These are phyloP conservation scores for Ceyx melanurus DNA, from an alignment of 2,113 vertebrate genomes.

Conservation along the genomic window DNA sequence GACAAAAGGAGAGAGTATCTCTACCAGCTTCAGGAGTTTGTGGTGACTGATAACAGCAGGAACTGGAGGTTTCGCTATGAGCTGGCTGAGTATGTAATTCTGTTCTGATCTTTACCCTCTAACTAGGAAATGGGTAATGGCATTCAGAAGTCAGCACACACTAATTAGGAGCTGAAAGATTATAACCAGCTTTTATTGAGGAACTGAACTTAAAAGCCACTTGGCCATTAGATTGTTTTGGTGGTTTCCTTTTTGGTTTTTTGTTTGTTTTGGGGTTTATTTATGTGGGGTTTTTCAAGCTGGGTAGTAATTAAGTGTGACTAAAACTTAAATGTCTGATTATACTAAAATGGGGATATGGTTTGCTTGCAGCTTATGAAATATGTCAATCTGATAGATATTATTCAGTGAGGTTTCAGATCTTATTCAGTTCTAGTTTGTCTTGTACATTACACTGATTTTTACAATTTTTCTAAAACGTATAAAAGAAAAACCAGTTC, in stretches of 20 bases:
- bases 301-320: background rate
- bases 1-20: constrained; percentile 82
- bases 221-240: background rate
- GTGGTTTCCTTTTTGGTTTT: too few relatives aligned
- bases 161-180: background rate
- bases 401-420: background rate
- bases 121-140: background rate
- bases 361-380: background rate
- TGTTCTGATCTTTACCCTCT: background rate
- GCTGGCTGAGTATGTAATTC: constrained; percentile 76
- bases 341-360: background rate
- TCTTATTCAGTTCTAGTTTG: background rate
- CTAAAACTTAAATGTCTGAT: background rate
- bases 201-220: background rate
- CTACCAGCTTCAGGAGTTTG: constrained; percentile 79
- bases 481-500: background rate
- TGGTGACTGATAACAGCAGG: constrained; percentile 78
- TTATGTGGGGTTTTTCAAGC: background rate
- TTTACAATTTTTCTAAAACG: background rate
- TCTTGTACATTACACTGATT: background rate
- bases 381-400: background rate
- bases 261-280: background rate
- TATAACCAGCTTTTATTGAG: background rate
- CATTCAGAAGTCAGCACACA: background rate
- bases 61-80: constrained; percentile 80